Base-by-base conservation (phyloP, 2,888 invertebrate genomes). In the Didymodactylos carnosus region DNA sequence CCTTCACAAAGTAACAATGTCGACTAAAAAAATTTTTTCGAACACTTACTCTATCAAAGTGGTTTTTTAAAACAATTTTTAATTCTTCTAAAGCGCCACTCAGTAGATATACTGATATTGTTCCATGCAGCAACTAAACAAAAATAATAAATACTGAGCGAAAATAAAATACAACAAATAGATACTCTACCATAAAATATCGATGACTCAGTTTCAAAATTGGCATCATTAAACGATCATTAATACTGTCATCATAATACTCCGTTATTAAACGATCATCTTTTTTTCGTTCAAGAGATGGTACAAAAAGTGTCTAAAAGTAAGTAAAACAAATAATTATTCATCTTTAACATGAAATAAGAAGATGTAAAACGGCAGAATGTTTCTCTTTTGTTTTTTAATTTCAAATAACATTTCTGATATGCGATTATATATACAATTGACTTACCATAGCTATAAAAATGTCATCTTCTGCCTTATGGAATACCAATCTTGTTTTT, bases 381-480 rank as follows among this genome's bases (percentile, higher is more conserved):
- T 46, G 46, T n/a, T n/a, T n/a, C n/a, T n/a, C n/a, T n/a, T n/a
- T n/a, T n/a, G n/a, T n/a, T n/a, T n/a, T n/a, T n/a, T n/a, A n/a
- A n/a, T n/a, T n/a, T n/a, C n/a, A n/a, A n/a, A n/a, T n/a, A n/a
- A n/a, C n/a, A n/a, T n/a, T n/a, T n/a, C n/a, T n/a, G n/a, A n/a
- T n/a, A n/a, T n/a, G n/a, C n/a, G n/a, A n/a, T n/a, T n/a, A n/a
- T n/a, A n/a, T n/a, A n/a, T n/a, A n/a, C 25, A 16, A 16, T 39
- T n/a, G 19, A 72, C 77, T 77, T 77, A 91, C 93, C 89, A 94
- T 87, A 72, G 92, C 89, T 86, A 94, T 88, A 92, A 93, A 94
- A 82, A 88, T 92, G 78, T 89, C 87, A 78, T 87, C 87, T 82
- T 94, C 94, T 3, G 93, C 89, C 84, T 93, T 89, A 82, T 88